A percentile compares a stretch with the other conserved stretches of the same genome.
These are phyloP conservation scores for Daphoenositta chrysoptera DNA, from an alignment of 2,113 vertebrate species.

Conservation along the genomic window DNA sequence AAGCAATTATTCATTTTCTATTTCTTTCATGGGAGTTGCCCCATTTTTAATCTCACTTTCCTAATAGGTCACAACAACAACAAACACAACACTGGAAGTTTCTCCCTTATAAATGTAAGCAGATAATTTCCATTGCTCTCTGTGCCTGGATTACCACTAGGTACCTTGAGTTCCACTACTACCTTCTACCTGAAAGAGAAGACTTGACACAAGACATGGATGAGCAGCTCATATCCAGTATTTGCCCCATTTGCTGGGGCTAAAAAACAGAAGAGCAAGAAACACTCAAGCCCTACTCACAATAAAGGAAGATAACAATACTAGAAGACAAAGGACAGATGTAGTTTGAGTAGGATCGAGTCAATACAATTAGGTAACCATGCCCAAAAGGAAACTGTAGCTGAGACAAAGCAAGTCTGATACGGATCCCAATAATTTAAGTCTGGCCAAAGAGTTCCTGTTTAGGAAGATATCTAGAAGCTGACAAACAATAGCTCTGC, in stretches of 20 bases:
- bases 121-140: not conserved
- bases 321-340: not conserved
- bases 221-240: not conserved
- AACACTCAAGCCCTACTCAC: not conserved
- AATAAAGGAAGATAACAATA: not conserved
- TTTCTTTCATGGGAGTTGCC: not conserved
- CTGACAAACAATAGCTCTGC: not conserved
- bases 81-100: not conserved
- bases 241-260: not conserved
- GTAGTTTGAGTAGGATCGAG: not conserved
- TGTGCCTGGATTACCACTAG: not conserved
- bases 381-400: not conserved
- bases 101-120: not conserved
- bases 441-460: not conserved
- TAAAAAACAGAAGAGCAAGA: not conserved
- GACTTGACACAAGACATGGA: not conserved
- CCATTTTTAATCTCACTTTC: not conserved
- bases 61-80: not conserved
- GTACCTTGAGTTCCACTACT: not conserved
- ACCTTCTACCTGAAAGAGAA: not conserved
- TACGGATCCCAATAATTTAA: not conserved
- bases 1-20: not conserved
- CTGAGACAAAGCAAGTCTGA: not conserved
- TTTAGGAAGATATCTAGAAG: not conserved
- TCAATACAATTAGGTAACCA: not conserved